These are phyloP conservation scores for Limosa lapponica DNA, from an alignment of 2,797 vertebrate genomes.

Conservation along the genomic window DNA sequence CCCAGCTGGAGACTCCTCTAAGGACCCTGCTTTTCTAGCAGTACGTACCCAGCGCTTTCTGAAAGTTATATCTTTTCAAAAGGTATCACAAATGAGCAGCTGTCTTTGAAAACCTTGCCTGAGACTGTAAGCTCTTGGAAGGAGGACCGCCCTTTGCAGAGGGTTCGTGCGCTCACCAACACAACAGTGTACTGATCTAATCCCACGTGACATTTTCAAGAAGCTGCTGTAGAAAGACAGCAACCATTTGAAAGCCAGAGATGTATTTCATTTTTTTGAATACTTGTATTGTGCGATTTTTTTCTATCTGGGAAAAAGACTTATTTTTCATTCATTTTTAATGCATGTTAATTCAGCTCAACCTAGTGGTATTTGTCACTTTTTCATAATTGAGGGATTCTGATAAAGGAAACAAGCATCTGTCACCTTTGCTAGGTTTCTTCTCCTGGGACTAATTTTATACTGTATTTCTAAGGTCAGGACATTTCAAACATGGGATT, in stretches of 20 bases:
- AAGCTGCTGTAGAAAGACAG: slow-evolving; percentile 23
- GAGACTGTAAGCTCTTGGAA: neutral
- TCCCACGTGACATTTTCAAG: slow-evolving; percentile 52
- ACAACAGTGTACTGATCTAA: neutral
- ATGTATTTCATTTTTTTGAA: neutral
- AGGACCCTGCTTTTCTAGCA: neutral
- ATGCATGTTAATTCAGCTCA: neutral
- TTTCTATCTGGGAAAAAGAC: neutral
- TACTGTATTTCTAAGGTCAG: neutral
- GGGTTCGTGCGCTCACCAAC: neutral
- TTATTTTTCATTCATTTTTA: neutral
- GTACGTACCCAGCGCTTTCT: neutral
- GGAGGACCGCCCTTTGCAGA: neutral
- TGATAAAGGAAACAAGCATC: neutral
- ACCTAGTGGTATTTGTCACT: neutral
- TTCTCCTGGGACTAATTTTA: neutral
- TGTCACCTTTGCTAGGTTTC: neutral
- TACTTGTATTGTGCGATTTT: neutral
- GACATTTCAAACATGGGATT: neutral
- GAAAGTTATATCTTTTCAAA: neutral
- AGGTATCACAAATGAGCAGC: neutral
- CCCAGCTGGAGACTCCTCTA: neutral
- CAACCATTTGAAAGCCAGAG: slow-evolving; percentile 5
- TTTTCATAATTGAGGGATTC: neutral
- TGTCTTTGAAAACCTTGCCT: slow-evolving; percentile 5